Evolutionary conservation across 2,797 vertebrate species (phyloP), one percentile per base, ranked within the genome.

Genomic region (Mastacembelus armatus): DNA sequence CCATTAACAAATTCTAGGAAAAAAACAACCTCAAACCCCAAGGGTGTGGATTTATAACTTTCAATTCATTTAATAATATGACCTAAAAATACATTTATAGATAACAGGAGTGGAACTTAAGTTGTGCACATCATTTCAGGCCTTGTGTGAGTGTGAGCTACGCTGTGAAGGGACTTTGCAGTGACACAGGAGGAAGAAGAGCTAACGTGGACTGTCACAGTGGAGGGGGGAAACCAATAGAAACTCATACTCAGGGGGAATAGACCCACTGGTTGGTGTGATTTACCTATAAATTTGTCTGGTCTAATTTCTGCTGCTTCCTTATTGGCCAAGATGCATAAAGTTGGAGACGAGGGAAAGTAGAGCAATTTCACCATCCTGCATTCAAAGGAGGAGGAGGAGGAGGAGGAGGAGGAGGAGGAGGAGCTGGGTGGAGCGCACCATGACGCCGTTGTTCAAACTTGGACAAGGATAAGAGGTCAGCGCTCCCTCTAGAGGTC

Each of bases 401-500:
- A n/a, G n/a, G 33, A 36, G 19, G 45, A 45, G 12, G 35, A 29
- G 19, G 26, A 10, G 24, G 14, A 22, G 4, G 10, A 27, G 2
- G n/a, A n/a, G 54, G 65, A 21, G 57, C 8, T 5, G 9, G 27
- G 10, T 51, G 27, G 21, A 57, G 8, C 5, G 8, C 24, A 11
- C 49, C 22, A 22, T 71, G 3, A 16, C 22, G 21, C 1, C 0
- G 39, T 0, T 50, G 66, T 0, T 19, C 48, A 27, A 48, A 38
- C 35, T 18, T 65, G 59, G 58, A 67, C 9, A 14, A 39, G 63
- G 82, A 81, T 40, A 22, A 85, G 81, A 81, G 80, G 78, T 73
- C 74, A 72, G 86, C 54, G 66, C 91, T 77, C 91, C 91, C 91
- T 92, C 93, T 92, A 78, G 90, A 78, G 91, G 87, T 1, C 9